These are phyloP conservation scores for Lycocorax pyrrhopterus DNA, from an alignment of 2,113 vertebrate species.

Conservation along the genomic window DNA sequence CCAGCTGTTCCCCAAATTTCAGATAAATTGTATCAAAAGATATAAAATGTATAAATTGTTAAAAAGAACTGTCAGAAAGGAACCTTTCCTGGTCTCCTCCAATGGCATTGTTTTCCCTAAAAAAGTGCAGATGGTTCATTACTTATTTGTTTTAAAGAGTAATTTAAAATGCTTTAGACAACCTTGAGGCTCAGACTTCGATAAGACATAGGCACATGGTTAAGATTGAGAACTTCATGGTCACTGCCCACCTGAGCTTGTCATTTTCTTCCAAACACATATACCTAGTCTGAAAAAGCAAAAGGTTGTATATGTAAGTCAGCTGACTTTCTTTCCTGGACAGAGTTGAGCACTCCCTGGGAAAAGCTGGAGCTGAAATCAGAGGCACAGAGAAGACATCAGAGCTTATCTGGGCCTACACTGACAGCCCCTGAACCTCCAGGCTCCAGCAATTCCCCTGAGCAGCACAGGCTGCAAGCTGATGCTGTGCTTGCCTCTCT, in stretches of 20 bases:
- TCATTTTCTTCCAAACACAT: neutral
- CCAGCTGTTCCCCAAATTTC: neutral
- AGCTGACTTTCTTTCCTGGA: neutral
- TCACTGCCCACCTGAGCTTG: neutral
- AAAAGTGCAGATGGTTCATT: neutral
- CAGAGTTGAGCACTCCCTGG: neutral
- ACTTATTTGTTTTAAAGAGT: neutral
- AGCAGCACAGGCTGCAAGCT: neutral
- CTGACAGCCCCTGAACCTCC: neutral
- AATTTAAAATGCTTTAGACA: neutral
- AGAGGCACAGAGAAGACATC: neutral
- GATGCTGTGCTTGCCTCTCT: neutral
- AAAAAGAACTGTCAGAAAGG: constrained; percentile 25
- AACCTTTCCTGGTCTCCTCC: neutral
- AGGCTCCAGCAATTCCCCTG: neutral
- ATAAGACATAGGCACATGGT: neutral
- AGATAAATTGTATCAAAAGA: neutral
- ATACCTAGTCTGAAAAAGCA: neutral
- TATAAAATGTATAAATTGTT: too few species aligned
- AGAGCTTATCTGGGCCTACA: neutral
- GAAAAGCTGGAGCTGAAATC: neutral
- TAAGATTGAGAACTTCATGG: neutral
- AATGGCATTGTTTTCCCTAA: neutral
- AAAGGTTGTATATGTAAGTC: neutral
- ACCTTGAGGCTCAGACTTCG: neutral